Conservation (phyloP, 1,140 invertebrate species). For the Agrypnia vestita region DNA sequence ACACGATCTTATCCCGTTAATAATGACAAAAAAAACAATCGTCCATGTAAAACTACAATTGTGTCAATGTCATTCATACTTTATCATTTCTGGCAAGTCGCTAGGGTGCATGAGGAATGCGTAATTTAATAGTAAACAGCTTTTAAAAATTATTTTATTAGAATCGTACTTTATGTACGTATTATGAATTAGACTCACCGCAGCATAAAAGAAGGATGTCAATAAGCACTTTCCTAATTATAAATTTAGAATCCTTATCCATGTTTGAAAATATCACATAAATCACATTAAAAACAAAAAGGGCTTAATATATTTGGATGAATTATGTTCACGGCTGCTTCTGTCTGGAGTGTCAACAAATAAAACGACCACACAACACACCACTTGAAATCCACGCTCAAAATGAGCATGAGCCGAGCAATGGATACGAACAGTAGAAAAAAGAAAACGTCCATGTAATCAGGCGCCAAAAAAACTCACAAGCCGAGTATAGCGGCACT, state of each 20-base stretch:
- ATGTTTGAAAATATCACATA: constrained; percentile 28
- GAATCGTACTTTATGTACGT: neutral
- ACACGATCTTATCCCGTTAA: neutral
- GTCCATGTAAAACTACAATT: neutral
- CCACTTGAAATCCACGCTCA: constrained; percentile 19
- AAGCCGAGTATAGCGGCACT: neutral
- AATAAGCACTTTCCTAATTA: constrained; percentile 47
- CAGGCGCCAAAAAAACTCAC: neutral
- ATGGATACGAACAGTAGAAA: neutral
- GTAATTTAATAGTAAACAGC: too few species aligned
- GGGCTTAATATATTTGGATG: neutral
- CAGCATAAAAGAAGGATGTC: constrained; percentile 46
- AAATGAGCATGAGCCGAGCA: constrained; percentile 16
- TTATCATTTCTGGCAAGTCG: neutral
- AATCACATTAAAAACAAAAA: constrained; percentile 24
- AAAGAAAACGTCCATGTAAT: neutral
- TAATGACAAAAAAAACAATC: neutral
- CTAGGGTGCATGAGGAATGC: too few species aligned
- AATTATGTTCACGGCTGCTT: constrained; percentile 18
- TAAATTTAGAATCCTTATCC: constrained; percentile 52
- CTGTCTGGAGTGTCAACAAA: constrained; percentile 13
- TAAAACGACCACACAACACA: constrained; percentile 7
- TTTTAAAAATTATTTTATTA: too few species aligned
- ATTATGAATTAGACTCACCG: constrained; percentile 34
- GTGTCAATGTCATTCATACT: constrained; percentile 11